These are phyloP conservation scores for Mionectes olivaceus DNA, from an alignment of 2,797 vertebrate genomes.

Conservation along the genomic window DNA sequence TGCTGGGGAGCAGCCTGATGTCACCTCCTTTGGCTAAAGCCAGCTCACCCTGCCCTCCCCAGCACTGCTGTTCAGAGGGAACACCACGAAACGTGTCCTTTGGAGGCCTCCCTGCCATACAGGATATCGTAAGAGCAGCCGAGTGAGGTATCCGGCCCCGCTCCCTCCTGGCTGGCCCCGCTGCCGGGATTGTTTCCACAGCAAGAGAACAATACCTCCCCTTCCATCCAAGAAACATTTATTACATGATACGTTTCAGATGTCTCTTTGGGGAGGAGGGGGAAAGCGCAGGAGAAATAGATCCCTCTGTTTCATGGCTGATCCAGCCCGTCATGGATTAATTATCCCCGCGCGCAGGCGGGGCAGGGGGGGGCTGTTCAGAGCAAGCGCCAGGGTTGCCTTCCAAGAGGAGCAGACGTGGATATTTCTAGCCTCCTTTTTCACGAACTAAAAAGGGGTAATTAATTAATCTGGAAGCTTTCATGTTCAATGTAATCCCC, in stretches of 20 bases:
- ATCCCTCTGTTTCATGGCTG: conserved; percentile 15
- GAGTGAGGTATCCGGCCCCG: background rate
- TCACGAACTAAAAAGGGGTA: conserved; percentile 56
- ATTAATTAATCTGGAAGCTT: conserved; percentile 71
- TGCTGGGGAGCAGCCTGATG: background rate
- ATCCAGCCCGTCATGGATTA: conserved; percentile 68
- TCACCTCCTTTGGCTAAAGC: fast-evolving
- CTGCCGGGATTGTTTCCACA: conserved; percentile 25
- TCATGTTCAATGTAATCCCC: background rate
- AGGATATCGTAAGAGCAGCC: background rate
- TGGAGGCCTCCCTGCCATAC: background rate
- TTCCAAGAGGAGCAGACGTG: conserved; percentile 65
- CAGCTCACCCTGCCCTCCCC: background rate
- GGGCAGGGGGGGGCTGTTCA: background rate
- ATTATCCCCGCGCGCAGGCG: conserved; percentile 40
- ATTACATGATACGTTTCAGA: conserved; percentile 59
- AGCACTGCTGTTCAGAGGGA: background rate
- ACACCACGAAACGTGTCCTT: background rate
- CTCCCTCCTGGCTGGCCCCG: conserved; percentile 24
- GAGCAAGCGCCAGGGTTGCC: conserved; percentile 33
- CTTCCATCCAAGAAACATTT: conserved; percentile 67
- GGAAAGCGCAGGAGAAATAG: conserved; percentile 36
- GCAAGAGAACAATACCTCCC: conserved; percentile 60
- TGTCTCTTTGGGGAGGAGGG: conserved; percentile 54
- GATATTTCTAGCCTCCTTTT: conserved; percentile 34